Evolutionary conservation across 2,888 invertebrate genomes (phyloP).

Genomic region (Trimorus sp.): DNA sequence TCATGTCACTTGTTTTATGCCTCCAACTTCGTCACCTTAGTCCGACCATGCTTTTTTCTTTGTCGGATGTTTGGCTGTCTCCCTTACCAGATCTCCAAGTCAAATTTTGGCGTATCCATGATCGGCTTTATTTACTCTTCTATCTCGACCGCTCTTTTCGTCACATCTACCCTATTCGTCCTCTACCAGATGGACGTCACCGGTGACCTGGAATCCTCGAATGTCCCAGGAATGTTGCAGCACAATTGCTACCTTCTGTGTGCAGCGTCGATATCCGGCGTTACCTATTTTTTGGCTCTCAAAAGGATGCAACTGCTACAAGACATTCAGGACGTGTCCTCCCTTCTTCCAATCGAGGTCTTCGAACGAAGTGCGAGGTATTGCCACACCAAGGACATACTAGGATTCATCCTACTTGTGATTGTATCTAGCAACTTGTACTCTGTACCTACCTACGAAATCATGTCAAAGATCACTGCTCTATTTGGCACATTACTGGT

Average conservation of each 20-base stretch:
- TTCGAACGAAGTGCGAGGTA: constrained; percentile 66
- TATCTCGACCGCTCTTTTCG: constrained; percentile 44
- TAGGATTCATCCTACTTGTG: constrained; percentile 69
- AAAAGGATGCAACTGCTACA: constrained; percentile 66
- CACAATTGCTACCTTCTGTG: constrained; percentile 67
- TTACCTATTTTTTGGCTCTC: constrained; percentile 55
- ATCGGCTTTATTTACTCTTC: constrained; percentile 67
- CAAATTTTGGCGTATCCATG: constrained; percentile 63
- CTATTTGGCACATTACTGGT: constrained; percentile 69
- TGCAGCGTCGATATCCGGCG: constrained; percentile 55
- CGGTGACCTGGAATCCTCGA: constrained; percentile 48
- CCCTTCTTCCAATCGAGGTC: constrained; percentile 60
- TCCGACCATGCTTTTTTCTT: constrained; percentile 70
- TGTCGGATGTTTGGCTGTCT: constrained; percentile 69
- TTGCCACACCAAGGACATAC: constrained; percentile 70
- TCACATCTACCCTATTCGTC: background rate
- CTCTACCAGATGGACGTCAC: constrained; percentile 67
- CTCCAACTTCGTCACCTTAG: constrained; percentile 74
- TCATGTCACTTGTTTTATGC: constrained; percentile 67
- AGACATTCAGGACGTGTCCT: constrained; percentile 67
- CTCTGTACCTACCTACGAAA: constrained; percentile 7
- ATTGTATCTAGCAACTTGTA: constrained; percentile 64
- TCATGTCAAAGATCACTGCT: constrained; percentile 48
- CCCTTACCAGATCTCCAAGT: constrained; percentile 68
- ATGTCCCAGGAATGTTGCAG: constrained; percentile 70